Conservation (phyloP, 2,888 invertebrate genomes). For the Slavum lentiscoides region DNA sequence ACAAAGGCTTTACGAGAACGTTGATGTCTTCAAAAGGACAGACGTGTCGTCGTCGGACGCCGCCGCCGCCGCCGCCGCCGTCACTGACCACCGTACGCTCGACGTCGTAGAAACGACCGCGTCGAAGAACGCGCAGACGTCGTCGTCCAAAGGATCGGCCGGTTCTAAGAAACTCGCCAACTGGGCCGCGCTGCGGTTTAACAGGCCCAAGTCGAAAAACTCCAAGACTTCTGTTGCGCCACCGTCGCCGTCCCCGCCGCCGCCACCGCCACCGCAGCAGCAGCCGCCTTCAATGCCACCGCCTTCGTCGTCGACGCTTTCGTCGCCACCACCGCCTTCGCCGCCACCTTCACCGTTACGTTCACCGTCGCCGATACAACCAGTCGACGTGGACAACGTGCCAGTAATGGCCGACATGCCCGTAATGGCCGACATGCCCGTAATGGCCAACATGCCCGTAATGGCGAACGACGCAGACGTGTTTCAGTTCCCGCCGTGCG, state of each 20-base stretch:
- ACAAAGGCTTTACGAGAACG: constrained; percentile 36
- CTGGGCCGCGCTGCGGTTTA: constrained; percentile 58
- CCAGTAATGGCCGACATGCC: neutral
- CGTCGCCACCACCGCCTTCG: neutral
- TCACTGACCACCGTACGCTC: neutral
- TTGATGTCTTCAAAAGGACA: constrained; percentile 2
- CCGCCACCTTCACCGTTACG: neutral
- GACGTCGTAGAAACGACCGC: neutral
- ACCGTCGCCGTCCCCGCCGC: neutral
- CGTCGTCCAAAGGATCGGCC: neutral
- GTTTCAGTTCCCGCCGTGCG: constrained; percentile 57
- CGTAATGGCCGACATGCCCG: neutral
- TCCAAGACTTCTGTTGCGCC: neutral
- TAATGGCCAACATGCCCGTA: neutral
- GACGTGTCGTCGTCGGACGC: neutral
- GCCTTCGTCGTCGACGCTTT: neutral
- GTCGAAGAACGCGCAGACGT: constrained; percentile 9
- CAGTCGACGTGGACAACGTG: no score
- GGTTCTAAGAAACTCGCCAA: constrained; percentile 58
- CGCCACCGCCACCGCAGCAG: neutral
- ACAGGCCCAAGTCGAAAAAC: constrained; percentile 58
- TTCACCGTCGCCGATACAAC: neutral
- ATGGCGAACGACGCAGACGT: neutral
- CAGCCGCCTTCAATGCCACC: neutral
- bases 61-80: neutral